Evolutionary conservation across 1,140 invertebrate genomes (phyloP).

Genomic region (Aphelinus atriplicis): DNA sequence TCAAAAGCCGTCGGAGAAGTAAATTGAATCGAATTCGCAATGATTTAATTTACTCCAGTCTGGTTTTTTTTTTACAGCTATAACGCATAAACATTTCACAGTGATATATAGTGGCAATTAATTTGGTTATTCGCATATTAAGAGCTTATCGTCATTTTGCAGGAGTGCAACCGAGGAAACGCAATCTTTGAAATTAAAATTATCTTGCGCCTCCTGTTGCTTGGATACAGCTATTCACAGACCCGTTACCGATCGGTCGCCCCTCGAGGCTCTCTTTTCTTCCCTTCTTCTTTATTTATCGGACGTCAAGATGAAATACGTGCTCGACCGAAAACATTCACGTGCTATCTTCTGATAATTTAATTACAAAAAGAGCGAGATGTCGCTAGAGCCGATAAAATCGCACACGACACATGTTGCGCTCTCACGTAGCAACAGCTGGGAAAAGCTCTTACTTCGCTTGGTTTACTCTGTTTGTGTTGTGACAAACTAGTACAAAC

Average conservation of each 20-base stretch:
- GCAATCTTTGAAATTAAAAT: slow-evolving; percentile 35
- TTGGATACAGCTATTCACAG: not conserved
- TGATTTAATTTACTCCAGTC: slow-evolving; percentile 17
- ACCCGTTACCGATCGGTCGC: slow-evolving; percentile 21
- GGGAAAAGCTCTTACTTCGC: too few species aligned
- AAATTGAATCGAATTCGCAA: slow-evolving; percentile 21
- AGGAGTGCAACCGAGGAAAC: not conserved
- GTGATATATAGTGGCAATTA: slow-evolving; percentile 33
- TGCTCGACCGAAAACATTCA: slow-evolving; percentile 19
- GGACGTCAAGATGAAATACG: slow-evolving; percentile 36
- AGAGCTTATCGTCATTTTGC: slow-evolving; percentile 27
- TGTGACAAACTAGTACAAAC: too few species aligned
- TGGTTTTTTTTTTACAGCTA: not conserved
- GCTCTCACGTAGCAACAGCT: too few species aligned
- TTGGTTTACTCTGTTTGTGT: too few species aligned
- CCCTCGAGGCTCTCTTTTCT: not conserved
- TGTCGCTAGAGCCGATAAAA: slow-evolving; percentile 10
- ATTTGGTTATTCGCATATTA: slow-evolving; percentile 22
- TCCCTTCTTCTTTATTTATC: slow-evolving; percentile 31
- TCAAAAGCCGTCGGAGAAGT: not conserved
- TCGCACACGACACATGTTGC: not conserved
- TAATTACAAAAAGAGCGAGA: slow-evolving; percentile 28
- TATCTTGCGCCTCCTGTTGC: slow-evolving; percentile 6
- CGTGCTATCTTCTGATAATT: slow-evolving; percentile 29
- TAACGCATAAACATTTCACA: slow-evolving; percentile 28